phyloP scores from a whole-genome alignment of 2,113 vertebrate genomes.

The Eolophus roseicapilla region DNA sequence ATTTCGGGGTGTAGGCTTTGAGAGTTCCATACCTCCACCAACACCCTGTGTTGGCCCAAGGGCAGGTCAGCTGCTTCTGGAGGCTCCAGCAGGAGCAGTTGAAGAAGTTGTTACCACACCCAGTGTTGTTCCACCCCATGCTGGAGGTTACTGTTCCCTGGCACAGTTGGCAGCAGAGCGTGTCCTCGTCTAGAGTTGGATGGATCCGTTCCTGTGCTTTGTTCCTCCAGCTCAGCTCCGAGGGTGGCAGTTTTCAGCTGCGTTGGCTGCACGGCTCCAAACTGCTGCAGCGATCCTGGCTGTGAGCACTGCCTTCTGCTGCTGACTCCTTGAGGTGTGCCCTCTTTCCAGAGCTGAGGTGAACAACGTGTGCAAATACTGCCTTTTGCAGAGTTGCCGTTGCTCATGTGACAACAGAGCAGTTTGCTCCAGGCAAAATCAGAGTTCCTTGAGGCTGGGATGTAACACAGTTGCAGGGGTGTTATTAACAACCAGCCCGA shows the following conservation, averaged over 20 bases:
- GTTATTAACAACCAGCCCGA: not conserved
- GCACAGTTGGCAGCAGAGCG: not conserved
- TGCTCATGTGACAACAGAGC: not conserved
- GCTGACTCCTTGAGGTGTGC: not conserved
- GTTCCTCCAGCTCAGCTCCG: not conserved
- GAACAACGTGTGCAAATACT: not conserved
- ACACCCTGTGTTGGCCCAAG: rapidly evolving
- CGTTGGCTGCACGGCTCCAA: not conserved
- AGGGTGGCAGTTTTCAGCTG: not conserved
- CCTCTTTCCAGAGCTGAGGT: not conserved
- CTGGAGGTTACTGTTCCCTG: slow-evolving; percentile 13
- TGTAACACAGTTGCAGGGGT: not conserved
- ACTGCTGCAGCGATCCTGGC: not conserved
- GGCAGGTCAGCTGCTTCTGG: not conserved
- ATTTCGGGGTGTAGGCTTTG: not conserved
- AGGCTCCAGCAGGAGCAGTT: not conserved
- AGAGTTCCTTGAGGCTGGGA: rapidly evolving
- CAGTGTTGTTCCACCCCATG: not conserved
- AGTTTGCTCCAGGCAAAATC: not conserved
- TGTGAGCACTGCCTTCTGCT: not conserved
- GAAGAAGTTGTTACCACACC: not conserved
- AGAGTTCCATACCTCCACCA: not conserved
- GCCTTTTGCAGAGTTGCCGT: not conserved
- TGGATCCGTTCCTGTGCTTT: rapidly evolving
- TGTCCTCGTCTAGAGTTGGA: not conserved